phyloP scores from a whole-genome alignment of 2,113 vertebrate species.

The Actinemys pallida region DNA sequence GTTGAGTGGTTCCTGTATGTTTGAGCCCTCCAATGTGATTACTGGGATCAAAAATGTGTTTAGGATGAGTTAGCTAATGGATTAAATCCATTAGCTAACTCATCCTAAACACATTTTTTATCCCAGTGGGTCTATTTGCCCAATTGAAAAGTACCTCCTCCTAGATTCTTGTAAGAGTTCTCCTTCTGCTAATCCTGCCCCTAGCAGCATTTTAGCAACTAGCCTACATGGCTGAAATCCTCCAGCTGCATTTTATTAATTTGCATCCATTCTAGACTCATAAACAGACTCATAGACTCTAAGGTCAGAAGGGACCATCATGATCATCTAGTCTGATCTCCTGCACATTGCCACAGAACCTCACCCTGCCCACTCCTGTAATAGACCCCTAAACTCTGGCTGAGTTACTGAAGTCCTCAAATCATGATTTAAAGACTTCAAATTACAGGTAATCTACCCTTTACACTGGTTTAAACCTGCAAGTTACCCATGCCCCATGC shows the following conservation, averaged over 20 bases:
- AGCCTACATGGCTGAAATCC: not conserved
- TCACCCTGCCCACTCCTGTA: too few relatives aligned
- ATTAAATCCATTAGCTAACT: not conserved
- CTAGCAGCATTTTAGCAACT: constrained; percentile 2
- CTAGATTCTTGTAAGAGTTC: not conserved
- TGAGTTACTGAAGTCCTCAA: too few relatives aligned
- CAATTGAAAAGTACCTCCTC: not conserved
- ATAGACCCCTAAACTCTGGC: too few relatives aligned
- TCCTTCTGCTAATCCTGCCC: too few relatives aligned
- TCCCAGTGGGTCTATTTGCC: too few relatives aligned
- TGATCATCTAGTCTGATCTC: too few relatives aligned
- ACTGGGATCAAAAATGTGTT: constrained; percentile 33
- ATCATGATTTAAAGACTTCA: too few relatives aligned
- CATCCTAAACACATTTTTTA: too few relatives aligned
- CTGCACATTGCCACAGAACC: too few relatives aligned
- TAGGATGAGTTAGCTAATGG: constrained; percentile 34
- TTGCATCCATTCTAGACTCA: not conserved
- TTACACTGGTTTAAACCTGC: too few relatives aligned
- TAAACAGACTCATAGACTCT: not conserved
- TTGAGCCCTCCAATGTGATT: not conserved
- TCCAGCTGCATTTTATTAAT: not conserved
- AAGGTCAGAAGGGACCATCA: not conserved
- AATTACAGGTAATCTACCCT: too few relatives aligned
- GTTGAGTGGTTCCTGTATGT: not conserved
- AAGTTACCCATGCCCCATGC: too few relatives aligned